A percentile compares a stretch with the other conserved stretches of the same genome.
Conservation (phyloP, 1,140 invertebrate genomes). For the Bombus waltoni region DNA sequence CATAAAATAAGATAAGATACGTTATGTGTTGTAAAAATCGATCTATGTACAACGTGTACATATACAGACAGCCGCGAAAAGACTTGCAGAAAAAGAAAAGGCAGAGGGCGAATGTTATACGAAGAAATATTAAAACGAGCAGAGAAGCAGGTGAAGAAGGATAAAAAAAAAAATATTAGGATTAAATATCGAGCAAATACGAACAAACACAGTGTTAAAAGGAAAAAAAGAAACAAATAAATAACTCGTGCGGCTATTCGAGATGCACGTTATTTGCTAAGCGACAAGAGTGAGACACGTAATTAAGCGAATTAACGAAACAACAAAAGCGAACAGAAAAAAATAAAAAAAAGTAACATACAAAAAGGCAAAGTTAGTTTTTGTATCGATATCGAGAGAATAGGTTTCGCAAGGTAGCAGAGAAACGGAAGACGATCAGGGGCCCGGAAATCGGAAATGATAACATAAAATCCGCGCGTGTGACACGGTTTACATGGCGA, state of each 20-base stretch:
- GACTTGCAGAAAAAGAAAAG: neutral
- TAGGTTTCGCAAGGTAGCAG: conserved; percentile 51
- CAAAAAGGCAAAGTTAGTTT: conserved; percentile 69
- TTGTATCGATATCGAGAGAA: conserved; percentile 67
- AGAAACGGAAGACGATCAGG: conserved; percentile 37
- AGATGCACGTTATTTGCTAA: conserved; percentile 52
- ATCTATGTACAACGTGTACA: conserved; percentile 5
- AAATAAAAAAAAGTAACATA: neutral
- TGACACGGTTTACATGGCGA: neutral
- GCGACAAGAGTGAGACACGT: conserved; percentile 65
- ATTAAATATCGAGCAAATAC: conserved; percentile 31
- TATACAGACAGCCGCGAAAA: neutral
- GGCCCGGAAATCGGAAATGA: conserved; percentile 78
- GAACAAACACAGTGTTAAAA: conserved; percentile 21
- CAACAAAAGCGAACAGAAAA: conserved; percentile 13
- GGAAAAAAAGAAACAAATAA: conserved; percentile 32
- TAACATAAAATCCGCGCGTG: conserved; percentile 36
- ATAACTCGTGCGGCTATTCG: conserved; percentile 39
- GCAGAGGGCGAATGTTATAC: neutral
- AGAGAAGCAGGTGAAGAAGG: neutral
- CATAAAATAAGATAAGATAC: conserved; percentile 10
- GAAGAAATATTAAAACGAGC: neutral
- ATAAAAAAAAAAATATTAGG: conserved; percentile 30
- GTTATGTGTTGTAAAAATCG: conserved; percentile 34
- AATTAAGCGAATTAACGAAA: conserved; percentile 59